These are phyloP conservation scores for Drosophila stalkeri DNA, from an alignment of 2,888 invertebrate species.

Conservation along the genomic window DNA sequence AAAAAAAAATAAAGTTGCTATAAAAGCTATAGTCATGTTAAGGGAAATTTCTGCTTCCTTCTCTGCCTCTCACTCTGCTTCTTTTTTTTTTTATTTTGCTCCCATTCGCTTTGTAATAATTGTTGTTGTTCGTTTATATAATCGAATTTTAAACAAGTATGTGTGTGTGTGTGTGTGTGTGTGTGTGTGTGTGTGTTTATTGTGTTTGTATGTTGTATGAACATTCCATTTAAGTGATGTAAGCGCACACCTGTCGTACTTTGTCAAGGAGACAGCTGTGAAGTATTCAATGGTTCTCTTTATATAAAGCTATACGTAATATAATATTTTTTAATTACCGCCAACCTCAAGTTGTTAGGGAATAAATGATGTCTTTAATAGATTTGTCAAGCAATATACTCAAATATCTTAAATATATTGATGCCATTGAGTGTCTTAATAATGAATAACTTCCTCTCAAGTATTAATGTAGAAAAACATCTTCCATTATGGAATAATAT, in stretches of 20 bases:
- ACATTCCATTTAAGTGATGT: slow-evolving; percentile 63
- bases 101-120: slow-evolving; percentile 55
- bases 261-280: slow-evolving; percentile 42
- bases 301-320: background rate
- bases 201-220: slow-evolving; percentile 23
- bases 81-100: slow-evolving; percentile 10
- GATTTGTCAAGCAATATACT: background rate
- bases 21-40: slow-evolving; percentile 62
- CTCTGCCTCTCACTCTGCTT: background rate
- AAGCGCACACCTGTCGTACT: slow-evolving; percentile 52
- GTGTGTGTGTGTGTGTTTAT: slow-evolving; percentile 6
- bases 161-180: slow-evolving; percentile 13
- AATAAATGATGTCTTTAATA: background rate
- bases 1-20: slow-evolving; percentile 29
- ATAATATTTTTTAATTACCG: background rate
- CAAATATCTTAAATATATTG: background rate
- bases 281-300: slow-evolving; percentile 30
- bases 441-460: background rate
- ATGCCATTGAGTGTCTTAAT: background rate
- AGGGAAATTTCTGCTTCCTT: slow-evolving; percentile 34
- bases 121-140: slow-evolving; percentile 57
- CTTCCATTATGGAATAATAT: background rate
- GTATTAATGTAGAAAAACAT: too few relatives aligned
- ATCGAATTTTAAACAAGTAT: slow-evolving; percentile 72
- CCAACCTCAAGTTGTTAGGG: slow-evolving; percentile 1